phyloP scores from a whole-genome alignment of 2,113 vertebrate species.

The Larimichthys crocea region DNA sequence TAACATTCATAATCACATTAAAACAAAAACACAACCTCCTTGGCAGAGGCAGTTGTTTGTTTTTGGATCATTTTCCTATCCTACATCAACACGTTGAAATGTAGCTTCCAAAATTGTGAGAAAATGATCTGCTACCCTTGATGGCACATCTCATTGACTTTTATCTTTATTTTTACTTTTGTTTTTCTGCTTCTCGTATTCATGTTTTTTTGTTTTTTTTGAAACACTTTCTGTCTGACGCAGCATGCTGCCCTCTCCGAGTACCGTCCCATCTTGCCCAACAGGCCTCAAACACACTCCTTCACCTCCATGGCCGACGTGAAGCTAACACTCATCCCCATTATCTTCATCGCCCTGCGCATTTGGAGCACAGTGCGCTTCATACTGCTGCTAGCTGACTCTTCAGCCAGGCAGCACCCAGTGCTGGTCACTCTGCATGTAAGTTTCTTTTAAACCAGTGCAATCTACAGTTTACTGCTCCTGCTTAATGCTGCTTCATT shows the following conservation, averaged over 20 bases:
- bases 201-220: background rate
- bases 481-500: background rate
- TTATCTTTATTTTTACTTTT: background rate
- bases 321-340: constrained; percentile 93
- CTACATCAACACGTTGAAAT: background rate
- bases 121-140: background rate
- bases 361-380: constrained; percentile 96
- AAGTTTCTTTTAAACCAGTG: background rate
- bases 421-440: constrained; percentile 92
- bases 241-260: constrained; percentile 93
- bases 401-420: constrained; percentile 83
- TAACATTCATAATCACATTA: no score
- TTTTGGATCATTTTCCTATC: background rate
- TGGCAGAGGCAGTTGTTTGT: background rate
- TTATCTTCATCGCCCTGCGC: constrained; percentile 94
- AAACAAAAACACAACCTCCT: background rate
- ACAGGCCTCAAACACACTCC: constrained; percentile 69
- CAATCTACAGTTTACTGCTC: background rate
- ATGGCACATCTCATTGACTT: background rate
- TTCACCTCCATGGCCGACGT: constrained; percentile 87
- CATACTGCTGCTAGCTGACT: constrained; percentile 88
- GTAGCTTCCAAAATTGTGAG: background rate
- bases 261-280: constrained; percentile 91
- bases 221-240: background rate
- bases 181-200: background rate